Percentiles rank a stretch among this genome's conserved stretches.
phyloP scores from a whole-genome alignment of 2,888 invertebrate genomes.

The Gymnoscelis rufifasciata region DNA sequence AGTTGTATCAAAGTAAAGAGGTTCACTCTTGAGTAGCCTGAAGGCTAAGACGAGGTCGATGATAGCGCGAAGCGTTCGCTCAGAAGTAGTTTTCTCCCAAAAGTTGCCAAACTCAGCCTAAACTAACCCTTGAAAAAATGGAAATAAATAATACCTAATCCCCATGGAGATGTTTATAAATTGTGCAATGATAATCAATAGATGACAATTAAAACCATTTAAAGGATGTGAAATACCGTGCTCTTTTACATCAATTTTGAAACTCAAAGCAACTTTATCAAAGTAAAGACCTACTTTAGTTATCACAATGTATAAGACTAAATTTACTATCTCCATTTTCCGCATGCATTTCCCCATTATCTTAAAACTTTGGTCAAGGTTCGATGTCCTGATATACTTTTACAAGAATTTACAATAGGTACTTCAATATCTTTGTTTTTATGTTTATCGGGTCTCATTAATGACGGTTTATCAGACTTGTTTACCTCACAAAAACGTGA shows the following conservation, averaged over 20 bases:
- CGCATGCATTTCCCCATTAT: background rate
- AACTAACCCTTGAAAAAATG: no score
- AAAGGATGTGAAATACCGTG: constrained; percentile 4
- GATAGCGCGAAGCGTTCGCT: no score
- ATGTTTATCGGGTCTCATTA: background rate
- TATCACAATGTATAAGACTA: constrained; percentile 1
- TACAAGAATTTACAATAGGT: background rate
- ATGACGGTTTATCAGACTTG: constrained; percentile 10
- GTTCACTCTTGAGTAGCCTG: no score
- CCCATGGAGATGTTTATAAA: background rate
- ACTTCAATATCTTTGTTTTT: background rate
- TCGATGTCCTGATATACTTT: background rate
- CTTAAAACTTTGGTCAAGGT: background rate
- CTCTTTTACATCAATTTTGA: background rate
- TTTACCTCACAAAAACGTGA: constrained; percentile 1
- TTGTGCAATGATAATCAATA: no score
- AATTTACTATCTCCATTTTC: no score
- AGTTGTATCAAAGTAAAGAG: no score
- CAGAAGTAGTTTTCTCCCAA: no score
- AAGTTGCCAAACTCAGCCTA: no score
- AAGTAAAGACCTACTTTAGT: background rate
- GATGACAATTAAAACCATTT: background rate
- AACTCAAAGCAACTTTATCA: background rate
- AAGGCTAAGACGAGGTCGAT: no score
- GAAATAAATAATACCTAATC: no score